Evolutionary conservation across 2,113 vertebrate genomes (phyloP).

Genomic region (Steatornis caripensis): DNA sequence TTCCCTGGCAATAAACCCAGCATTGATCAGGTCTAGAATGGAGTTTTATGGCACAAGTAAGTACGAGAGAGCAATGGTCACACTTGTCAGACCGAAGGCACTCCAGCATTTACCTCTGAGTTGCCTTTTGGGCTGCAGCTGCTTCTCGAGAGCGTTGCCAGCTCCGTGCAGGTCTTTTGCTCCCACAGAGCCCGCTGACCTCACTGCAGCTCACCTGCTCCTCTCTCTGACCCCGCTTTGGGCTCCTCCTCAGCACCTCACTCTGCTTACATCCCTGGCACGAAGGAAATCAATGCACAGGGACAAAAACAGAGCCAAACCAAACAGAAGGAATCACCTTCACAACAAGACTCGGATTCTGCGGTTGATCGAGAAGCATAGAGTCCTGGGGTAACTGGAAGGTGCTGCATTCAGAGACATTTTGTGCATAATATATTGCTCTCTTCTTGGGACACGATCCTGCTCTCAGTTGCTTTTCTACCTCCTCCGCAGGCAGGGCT

Average conservation of each 20-base stretch:
- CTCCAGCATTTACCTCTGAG: neutral
- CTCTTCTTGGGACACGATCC: neutral
- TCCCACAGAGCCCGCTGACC: accelerated
- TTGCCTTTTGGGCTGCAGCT: neutral
- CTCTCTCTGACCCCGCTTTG: neutral
- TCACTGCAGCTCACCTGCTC: neutral
- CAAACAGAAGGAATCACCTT: neutral
- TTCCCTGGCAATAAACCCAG: neutral
- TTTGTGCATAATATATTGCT: neutral
- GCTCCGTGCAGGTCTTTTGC: neutral
- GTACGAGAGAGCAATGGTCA: neutral
- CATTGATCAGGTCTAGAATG: neutral
- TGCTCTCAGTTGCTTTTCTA: neutral
- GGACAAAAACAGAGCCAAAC: neutral
- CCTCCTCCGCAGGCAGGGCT: neutral
- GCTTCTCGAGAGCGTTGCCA: neutral
- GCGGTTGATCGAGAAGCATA: neutral
- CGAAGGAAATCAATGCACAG: neutral
- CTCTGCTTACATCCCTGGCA: neutral
- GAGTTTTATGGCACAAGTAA: neutral
- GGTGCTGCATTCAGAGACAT: neutral
- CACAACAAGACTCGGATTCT: neutral
- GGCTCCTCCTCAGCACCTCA: neutral
- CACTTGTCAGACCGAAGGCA: neutral
- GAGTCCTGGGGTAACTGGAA: neutral